These are phyloP conservation scores for Polypedilum vanderplanki DNA, from an alignment of 1,140 invertebrate species.

Conservation along the genomic window DNA sequence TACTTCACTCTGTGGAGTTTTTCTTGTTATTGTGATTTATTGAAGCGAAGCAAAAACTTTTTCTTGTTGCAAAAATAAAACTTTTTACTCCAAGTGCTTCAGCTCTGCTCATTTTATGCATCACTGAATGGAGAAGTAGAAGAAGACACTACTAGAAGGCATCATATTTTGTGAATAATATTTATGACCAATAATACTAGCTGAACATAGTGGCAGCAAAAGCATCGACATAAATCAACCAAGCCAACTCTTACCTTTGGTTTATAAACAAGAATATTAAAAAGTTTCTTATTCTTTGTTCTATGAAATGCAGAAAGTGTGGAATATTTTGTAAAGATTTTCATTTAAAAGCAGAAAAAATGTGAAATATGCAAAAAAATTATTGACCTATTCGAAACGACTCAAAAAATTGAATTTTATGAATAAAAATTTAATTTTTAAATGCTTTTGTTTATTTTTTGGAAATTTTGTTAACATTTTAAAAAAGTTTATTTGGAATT, in stretches of 20 bases:
- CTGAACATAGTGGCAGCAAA: not conserved
- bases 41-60: not conserved
- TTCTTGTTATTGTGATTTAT: not conserved
- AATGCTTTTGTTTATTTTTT: no score
- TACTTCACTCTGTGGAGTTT: not conserved
- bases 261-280: no score
- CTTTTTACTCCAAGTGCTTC: not conserved
- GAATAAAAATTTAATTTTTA: no score
- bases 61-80: not conserved
- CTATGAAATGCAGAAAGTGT: no score
- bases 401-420: no score
- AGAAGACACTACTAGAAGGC: not conserved
- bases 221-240: not conserved
- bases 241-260: not conserved
- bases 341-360: no score
- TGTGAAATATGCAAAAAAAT: no score
- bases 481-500: no score
- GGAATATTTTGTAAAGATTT: no score
- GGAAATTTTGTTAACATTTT: no score
- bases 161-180: constrained; percentile 16
- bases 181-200: constrained; percentile 13
- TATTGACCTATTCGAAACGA: no score
- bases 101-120: not conserved
- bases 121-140: not conserved
- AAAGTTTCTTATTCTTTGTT: no score